A percentile compares a stretch with the other conserved stretches of the same genome.
These are phyloP conservation scores for Rhynchonema sp. DNA, from an alignment of 2,888 invertebrate species.

Conservation along the genomic window DNA sequence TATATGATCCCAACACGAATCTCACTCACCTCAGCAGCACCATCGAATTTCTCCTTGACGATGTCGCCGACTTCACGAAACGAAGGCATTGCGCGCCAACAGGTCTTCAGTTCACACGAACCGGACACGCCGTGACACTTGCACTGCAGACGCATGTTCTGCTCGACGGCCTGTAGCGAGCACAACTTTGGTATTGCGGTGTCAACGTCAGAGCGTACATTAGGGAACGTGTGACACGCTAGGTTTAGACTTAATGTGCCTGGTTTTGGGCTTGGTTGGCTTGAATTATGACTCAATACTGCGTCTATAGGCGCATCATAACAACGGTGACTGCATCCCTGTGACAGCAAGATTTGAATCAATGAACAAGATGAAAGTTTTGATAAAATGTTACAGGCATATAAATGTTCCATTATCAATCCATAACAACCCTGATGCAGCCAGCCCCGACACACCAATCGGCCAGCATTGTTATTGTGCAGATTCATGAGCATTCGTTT, in stretches of 20 bases:
- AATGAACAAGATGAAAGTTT: too few relatives aligned
- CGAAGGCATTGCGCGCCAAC: slow-evolving; percentile 31
- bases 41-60: slow-evolving; percentile 35
- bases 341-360: too few relatives aligned
- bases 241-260: too few relatives aligned
- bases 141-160: slow-evolving; percentile 30
- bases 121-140: slow-evolving; percentile 34
- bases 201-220: too few relatives aligned
- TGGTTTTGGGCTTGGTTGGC: too few relatives aligned
- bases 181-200: too few relatives aligned
- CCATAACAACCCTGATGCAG: not conserved
- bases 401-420: too few relatives aligned
- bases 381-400: too few relatives aligned
- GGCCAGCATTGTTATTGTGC: slow-evolving; percentile 33
- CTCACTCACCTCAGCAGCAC: slow-evolving; percentile 31
- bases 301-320: too few relatives aligned
- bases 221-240: too few relatives aligned
- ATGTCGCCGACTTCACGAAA: slow-evolving; percentile 31
- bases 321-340: too few relatives aligned
- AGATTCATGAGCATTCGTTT: slow-evolving; percentile 29
- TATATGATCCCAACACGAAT: not conserved
- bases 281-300: too few relatives aligned
- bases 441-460: slow-evolving; percentile 22
- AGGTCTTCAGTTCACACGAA: slow-evolving; percentile 32
- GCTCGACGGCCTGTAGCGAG: slow-evolving; percentile 31